Conservation (phyloP, 2,797 vertebrate species). For the Anguilla obscura region DNA sequence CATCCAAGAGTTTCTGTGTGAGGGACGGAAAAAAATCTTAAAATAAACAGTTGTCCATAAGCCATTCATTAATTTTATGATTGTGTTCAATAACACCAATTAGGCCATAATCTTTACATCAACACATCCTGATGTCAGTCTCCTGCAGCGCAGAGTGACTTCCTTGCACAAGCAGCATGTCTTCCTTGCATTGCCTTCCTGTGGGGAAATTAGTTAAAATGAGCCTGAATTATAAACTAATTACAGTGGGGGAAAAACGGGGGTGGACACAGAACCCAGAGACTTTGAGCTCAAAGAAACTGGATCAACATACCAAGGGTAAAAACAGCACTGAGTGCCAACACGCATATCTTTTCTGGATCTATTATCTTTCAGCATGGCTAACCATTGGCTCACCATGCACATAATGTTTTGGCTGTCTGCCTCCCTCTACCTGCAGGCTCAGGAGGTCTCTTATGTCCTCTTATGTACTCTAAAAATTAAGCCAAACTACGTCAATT, state of each 20-base stretch:
- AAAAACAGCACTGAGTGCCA: not conserved
- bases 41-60: not conserved
- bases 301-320: not conserved
- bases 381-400: not conserved
- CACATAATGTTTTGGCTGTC: not conserved
- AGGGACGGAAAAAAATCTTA: not conserved
- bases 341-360: not conserved
- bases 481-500: not conserved
- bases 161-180: not conserved
- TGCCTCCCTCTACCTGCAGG: not conserved
- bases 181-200: not conserved
- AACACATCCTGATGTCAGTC: not conserved
- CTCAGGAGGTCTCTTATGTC: not conserved
- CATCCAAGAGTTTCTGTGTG: not conserved
- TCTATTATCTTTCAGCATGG: not conserved
- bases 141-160: not conserved
- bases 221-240: conserved; percentile 1
- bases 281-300: not conserved
- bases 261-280: not conserved
- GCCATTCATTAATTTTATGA: not conserved
- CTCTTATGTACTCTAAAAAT: no score
- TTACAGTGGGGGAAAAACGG: not conserved
- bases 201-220: not conserved
- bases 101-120: not conserved
- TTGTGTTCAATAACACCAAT: conserved; percentile 8